Conservation (phyloP, 2,113 vertebrate genomes). For the Carlito syrichta region DNA sequence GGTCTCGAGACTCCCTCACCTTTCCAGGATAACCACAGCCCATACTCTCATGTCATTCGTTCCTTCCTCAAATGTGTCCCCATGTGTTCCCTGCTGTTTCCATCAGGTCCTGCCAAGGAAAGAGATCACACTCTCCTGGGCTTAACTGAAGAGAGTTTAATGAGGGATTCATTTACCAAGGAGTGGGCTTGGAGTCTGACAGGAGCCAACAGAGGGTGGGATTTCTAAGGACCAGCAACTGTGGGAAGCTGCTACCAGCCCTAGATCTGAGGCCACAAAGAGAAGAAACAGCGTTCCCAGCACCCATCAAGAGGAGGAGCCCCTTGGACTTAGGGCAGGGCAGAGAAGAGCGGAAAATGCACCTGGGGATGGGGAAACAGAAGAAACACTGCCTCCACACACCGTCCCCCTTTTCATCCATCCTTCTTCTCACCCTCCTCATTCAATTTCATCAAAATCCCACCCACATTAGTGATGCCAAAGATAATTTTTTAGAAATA, state of each 20-base stretch:
- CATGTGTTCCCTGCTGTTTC: not conserved
- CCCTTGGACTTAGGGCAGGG: not conserved
- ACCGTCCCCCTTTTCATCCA: not conserved
- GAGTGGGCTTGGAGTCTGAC: not conserved
- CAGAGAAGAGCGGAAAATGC: rapidly evolving
- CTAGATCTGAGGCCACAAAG: not conserved
- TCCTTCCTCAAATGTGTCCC: not conserved
- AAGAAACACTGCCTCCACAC: too few relatives aligned
- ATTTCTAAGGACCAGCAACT: not conserved
- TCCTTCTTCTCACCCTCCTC: not conserved
- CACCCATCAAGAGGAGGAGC: not conserved
- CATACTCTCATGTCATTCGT: not conserved
- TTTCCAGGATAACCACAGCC: not conserved
- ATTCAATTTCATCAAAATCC: not conserved
- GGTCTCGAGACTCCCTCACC: not conserved
- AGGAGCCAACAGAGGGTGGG: not conserved
- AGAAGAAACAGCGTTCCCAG: not conserved
- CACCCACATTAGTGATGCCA: not conserved
- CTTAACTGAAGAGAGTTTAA: not conserved
- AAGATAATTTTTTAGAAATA: not conserved
- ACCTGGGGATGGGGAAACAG: not conserved
- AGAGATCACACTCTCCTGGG: not conserved
- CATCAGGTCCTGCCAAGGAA: not conserved
- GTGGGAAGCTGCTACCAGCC: not conserved
- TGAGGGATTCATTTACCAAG: not conserved